A percentile compares a stretch with the other conserved stretches of the same genome.
Evolutionary conservation across 2,797 vertebrate species (phyloP).

Genomic region (Kryptolebias ocellatus): DNA sequence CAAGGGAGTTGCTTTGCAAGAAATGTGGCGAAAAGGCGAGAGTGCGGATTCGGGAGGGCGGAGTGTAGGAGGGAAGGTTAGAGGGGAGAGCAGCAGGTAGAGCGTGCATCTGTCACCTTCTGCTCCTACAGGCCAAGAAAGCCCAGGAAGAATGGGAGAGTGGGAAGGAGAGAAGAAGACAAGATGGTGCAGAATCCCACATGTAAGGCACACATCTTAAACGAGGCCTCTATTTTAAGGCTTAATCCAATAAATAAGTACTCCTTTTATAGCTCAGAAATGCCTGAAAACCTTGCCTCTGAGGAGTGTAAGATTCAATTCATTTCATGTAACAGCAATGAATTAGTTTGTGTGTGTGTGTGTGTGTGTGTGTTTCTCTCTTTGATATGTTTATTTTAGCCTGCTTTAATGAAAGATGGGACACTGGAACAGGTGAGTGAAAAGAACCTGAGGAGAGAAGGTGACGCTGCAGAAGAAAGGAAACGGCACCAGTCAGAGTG

Average conservation of each 20-base stretch:
- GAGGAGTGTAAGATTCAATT: conserved; percentile 51
- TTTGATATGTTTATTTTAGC: conserved; percentile 38
- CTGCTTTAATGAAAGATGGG: conserved; percentile 27
- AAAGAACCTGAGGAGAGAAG: conserved; percentile 27
- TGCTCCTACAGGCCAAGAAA: conserved; percentile 63
- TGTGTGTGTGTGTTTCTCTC: conserved; percentile 31
- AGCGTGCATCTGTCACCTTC: conserved; percentile 76
- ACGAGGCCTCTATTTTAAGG: conserved; percentile 35
- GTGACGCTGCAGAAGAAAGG: conserved; percentile 31
- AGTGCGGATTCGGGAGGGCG: conserved; percentile 21
- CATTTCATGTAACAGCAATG: conserved; percentile 46
- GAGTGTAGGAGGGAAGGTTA: conserved; percentile 62
- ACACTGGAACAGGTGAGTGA: conserved; percentile 26
- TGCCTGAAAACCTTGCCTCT: conserved; percentile 30
- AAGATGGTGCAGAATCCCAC: conserved; percentile 35
- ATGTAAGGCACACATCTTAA: conserved; percentile 36
- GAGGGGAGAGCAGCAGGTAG: conserved; percentile 68
- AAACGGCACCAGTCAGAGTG: conserved; percentile 38
- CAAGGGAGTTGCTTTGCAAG: conserved; percentile 34
- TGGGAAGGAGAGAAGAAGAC: conserved; percentile 39
- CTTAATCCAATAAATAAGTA: conserved; percentile 31
- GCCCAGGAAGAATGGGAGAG: conserved; percentile 47
- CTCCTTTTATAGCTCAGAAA: conserved; percentile 28
- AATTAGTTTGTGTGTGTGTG: conserved; percentile 23
- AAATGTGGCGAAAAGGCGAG: conserved; percentile 22